Base-by-base conservation (phyloP, 2,797 vertebrate genomes). In the Oreochromis mossambicus region DNA sequence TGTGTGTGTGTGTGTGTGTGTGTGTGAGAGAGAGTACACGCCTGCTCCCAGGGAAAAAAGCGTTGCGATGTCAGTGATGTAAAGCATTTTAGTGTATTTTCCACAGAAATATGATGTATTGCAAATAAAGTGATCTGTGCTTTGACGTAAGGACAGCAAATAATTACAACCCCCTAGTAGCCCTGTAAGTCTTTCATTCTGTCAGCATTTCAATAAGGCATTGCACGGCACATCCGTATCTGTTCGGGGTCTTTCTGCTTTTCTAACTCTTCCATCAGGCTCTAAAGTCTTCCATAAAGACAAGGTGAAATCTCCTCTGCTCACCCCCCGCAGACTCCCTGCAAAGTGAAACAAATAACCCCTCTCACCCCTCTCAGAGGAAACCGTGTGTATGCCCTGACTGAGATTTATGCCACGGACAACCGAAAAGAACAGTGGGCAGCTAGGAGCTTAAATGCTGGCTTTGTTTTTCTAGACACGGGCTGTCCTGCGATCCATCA, bases 341-440 rank as follows among this genome's bases (percentile, higher is more conserved):
- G 19, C 73, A 90, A 89, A 93, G 88, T 92, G 68, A 91, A 92
- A 93, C 86, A 87, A 94, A 94, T 87, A 88, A 83, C 87, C 84
- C 79, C 56, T 86, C 51, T 84, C 81, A 51, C 73, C 88, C 61
- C 56, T 86, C 66, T 87, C 51, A 83, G 81, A 89, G 82, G 88
- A 91, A 87, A 79, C 85, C 41, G 80, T 90, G 41, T 77, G 86
- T 87, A 38, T 50, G 88, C 80, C 79, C 70, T 84, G 89, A 93
- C 90, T 76, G 75, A 94, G 92, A 95, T 94, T 93, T 91, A 94
- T 94, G 87, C 86, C 73, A 41, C 2, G 2, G 83, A 80, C 34
- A 12, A 82, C 83, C 83, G 54, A 85, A 80, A 86, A 78, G 79
- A 90, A 83, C 85, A 85, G 91, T 89, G 88, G 89, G 88, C 87